Percentiles rank a stretch among this genome's conserved stretches.
These are phyloP conservation scores for Sebastes minor DNA, from an alignment of 2,797 vertebrate species.

Conservation along the genomic window DNA sequence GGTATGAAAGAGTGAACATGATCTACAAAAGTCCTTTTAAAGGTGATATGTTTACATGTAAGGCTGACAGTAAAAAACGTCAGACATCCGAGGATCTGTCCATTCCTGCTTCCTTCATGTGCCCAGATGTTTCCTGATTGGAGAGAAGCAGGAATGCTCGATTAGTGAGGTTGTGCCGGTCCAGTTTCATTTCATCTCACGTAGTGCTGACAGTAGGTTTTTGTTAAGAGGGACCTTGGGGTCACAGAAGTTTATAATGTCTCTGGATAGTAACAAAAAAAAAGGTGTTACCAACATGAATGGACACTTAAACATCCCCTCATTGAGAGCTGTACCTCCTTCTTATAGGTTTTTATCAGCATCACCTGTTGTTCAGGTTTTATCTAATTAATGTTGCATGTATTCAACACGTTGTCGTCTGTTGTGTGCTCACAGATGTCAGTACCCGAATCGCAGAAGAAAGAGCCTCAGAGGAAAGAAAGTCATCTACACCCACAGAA, in stretches of 20 bases:
- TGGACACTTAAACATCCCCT: slow-evolving; percentile 7
- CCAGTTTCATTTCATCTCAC: slow-evolving; percentile 30
- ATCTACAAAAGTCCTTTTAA: slow-evolving; percentile 26
- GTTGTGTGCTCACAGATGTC: slow-evolving; percentile 59
- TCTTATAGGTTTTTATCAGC: background rate
- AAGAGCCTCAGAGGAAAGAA: slow-evolving; percentile 54
- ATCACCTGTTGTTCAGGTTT: background rate
- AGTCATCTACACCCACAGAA: slow-evolving; percentile 32
- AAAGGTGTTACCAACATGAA: slow-evolving; percentile 38
- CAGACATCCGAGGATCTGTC: slow-evolving; percentile 43
- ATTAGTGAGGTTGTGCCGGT: slow-evolving; percentile 56
- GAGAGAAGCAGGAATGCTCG: slow-evolving; percentile 50
- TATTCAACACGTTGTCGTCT: slow-evolving; percentile 2
- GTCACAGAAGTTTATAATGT: slow-evolving; percentile 53
- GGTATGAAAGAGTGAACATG: slow-evolving; percentile 25
- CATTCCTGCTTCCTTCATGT: slow-evolving; percentile 58
- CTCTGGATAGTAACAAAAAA: slow-evolving; percentile 29
- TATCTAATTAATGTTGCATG: background rate
- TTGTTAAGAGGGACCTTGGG: slow-evolving; percentile 44
- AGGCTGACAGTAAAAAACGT: slow-evolving; percentile 41
- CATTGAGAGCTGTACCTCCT: background rate
- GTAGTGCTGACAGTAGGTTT: slow-evolving; percentile 58
- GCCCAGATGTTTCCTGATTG: slow-evolving; percentile 82
- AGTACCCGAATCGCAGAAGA: slow-evolving; percentile 46
- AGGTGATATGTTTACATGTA: slow-evolving; percentile 55